phyloP scores from a whole-genome alignment of 1,140 invertebrate genomes.

The Drosophila funebris region DNA sequence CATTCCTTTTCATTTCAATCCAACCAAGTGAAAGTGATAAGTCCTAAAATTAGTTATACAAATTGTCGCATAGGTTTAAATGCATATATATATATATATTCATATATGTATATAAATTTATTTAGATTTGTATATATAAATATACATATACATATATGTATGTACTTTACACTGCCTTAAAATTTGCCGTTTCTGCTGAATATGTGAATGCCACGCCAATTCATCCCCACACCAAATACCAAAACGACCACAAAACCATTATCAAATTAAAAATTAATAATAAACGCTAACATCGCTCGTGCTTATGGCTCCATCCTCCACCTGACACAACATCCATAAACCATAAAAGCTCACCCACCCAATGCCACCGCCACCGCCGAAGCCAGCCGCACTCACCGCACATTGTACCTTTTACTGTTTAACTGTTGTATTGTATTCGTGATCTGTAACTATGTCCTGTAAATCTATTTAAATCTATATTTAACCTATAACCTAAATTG shows the following conservation, averaged over 20 bases:
- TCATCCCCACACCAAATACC: constrained; percentile 16
- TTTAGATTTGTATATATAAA: constrained; percentile 55
- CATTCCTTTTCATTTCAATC: constrained; percentile 48
- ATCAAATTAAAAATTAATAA: constrained; percentile 1
- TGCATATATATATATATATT: constrained; percentile 58
- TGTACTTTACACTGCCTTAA: constrained; percentile 81
- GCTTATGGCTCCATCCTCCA: constrained; percentile 31
- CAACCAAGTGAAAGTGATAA: constrained; percentile 81
- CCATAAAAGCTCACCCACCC: constrained; percentile 33
- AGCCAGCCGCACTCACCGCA: constrained; percentile 76
- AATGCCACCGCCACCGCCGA: constrained; percentile 39
- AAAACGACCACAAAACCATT: constrained; percentile 26
- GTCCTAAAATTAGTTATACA: constrained; percentile 82
- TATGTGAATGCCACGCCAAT: constrained; percentile 74
- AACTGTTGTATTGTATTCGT: constrained; percentile 74
- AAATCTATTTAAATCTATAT: constrained; percentile 40
- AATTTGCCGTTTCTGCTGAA: constrained; percentile 82
- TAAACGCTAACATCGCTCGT: constrained; percentile 47
- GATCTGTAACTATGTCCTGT: constrained; percentile 45
- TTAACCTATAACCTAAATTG: constrained; percentile 25
- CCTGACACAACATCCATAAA: constrained; percentile 5
- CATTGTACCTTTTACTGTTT: constrained; percentile 76
- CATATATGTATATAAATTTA: constrained; percentile 43
- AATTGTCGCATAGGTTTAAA: constrained; percentile 80
- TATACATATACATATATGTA: constrained; percentile 36